Percentiles rank a stretch among this genome's conserved stretches.
These are phyloP conservation scores for Pogonophryne albipinna DNA, from an alignment of 2,797 vertebrate species.

Conservation along the genomic window DNA sequence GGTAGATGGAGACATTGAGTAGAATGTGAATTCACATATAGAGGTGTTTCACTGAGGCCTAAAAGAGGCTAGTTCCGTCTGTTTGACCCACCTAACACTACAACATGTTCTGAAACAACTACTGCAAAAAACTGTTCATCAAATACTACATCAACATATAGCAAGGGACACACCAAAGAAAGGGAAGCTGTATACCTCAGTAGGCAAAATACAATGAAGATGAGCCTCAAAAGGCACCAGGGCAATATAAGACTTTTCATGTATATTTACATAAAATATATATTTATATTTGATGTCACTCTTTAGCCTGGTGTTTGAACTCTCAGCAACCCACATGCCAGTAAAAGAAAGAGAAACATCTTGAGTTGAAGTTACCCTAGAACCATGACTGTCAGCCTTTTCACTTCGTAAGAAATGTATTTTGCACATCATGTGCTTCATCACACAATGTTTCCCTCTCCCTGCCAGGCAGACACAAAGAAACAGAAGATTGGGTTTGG, in stretches of 20 bases:
- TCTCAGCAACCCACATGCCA: conserved; percentile 28
- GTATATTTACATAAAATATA: too few relatives aligned
- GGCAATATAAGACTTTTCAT: not conserved
- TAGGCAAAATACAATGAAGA: not conserved
- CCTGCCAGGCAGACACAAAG: conserved; percentile 73
- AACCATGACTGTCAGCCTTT: conserved; percentile 12
- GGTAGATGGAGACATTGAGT: conserved; percentile 52
- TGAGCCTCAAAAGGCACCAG: conserved; percentile 11
- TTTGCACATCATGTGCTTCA: conserved; percentile 47
- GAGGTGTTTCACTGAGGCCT: conserved; percentile 52
- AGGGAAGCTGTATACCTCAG: too few relatives aligned
- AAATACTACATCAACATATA: conserved; percentile 17
- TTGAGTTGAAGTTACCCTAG: conserved; percentile 33
- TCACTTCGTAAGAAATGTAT: conserved; percentile 50
- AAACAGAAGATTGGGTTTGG: conserved; percentile 77
- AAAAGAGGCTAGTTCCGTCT: conserved; percentile 38
- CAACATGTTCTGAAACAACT: conserved; percentile 31
- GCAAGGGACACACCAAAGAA: conserved; percentile 16
- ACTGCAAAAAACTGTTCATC: conserved; percentile 6
- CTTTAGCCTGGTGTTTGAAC: conserved; percentile 34
- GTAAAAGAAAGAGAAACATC: conserved; percentile 15
- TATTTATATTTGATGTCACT: conserved; percentile 12
- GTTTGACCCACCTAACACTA: conserved; percentile 24
- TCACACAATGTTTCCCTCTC: conserved; percentile 40
- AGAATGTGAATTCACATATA: conserved; percentile 61